Percentiles rank a stretch among this genome's conserved stretches.
These are phyloP conservation scores for Phaethon lepturus DNA, from an alignment of 2,113 vertebrate genomes.

Conservation along the genomic window DNA sequence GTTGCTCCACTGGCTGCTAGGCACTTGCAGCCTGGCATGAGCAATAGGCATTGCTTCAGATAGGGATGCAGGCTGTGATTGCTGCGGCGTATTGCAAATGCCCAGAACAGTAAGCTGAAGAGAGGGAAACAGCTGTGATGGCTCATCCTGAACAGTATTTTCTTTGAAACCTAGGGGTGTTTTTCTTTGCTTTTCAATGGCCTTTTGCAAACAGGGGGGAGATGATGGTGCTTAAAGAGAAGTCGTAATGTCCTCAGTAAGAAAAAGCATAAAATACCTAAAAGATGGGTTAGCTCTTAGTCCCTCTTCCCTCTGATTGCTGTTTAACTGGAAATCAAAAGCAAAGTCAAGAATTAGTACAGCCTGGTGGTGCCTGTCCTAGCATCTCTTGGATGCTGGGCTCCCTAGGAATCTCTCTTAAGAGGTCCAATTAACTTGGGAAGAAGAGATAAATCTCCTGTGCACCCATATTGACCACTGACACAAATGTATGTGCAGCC, in stretches of 20 bases:
- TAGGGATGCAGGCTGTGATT: neutral
- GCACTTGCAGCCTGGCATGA: neutral
- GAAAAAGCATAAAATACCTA: neutral
- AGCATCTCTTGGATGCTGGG: neutral
- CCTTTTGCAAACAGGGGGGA: neutral
- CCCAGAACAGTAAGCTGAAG: neutral
- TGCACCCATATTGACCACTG: neutral
- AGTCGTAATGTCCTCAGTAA: neutral
- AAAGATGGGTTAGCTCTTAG: neutral
- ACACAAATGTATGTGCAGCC: accelerated
- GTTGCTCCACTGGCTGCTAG: neutral
- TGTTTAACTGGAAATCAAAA: neutral
- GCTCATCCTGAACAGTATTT: neutral
- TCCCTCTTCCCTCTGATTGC: neutral
- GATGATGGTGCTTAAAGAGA: neutral
- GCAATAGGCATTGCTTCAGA: neutral
- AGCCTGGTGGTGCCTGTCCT: neutral
- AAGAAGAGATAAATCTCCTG: neutral
- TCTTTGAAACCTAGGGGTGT: neutral
- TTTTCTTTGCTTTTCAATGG: neutral
- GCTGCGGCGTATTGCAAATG: neutral
- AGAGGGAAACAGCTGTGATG: neutral
- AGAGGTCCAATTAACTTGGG: neutral
- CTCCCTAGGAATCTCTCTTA: neutral
- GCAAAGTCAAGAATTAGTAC: neutral